Evolutionary conservation across 2,888 invertebrate genomes (phyloP).

Genomic region (Ptilodon capucinus): DNA sequence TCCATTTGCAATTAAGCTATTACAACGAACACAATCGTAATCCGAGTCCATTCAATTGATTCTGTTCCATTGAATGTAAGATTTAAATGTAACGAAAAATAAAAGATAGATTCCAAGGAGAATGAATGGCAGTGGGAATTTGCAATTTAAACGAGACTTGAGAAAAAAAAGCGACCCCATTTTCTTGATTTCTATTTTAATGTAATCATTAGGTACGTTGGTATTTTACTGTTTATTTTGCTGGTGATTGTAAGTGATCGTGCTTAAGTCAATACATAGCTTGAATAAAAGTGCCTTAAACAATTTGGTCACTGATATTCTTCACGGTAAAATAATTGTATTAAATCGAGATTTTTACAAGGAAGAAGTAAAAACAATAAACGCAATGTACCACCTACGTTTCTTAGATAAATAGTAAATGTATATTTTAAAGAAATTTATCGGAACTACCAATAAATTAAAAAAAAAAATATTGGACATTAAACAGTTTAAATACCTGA

Average conservation of each 20-base stretch:
- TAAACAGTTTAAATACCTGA: no score
- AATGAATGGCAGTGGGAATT: slow-evolving; percentile 52
- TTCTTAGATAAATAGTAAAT: no score
- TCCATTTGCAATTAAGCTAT: not conserved
- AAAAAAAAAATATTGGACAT: no score
- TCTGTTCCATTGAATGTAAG: slow-evolving; percentile 37
- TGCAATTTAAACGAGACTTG: slow-evolving; percentile 58
- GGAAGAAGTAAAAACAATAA: no score
- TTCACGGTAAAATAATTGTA: no score
- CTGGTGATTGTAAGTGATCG: not conserved
- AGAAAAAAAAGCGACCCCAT: slow-evolving; percentile 38
- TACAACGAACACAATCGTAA: slow-evolving; percentile 10
- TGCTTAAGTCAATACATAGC: not conserved
- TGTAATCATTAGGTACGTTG: slow-evolving; percentile 22
- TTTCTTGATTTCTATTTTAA: slow-evolving; percentile 43
- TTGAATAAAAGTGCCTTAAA: no score
- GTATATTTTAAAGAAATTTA: no score
- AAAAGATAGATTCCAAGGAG: slow-evolving; percentile 39
- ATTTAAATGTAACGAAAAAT: slow-evolving; percentile 42
- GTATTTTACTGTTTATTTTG: slow-evolving; percentile 10
- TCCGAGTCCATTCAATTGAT: slow-evolving; percentile 22
- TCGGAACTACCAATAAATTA: no score
- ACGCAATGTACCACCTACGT: no score
- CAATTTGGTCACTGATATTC: no score
- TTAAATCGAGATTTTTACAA: no score